Evolutionary conservation across 1,140 invertebrate genomes (phyloP), one percentile per base, ranked within the genome.

Genomic region (Heliconius eleuchia): DNA sequence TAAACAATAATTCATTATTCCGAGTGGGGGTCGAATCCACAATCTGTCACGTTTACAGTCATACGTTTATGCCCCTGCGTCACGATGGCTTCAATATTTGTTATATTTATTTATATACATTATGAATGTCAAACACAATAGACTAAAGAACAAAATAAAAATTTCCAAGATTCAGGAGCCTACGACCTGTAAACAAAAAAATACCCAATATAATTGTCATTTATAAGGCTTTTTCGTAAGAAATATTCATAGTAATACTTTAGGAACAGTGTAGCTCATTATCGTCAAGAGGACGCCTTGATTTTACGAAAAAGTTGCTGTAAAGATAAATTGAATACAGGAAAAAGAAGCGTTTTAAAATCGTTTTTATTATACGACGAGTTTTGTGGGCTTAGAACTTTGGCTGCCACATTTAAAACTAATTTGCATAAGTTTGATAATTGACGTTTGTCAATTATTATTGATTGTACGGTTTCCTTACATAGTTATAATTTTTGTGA

Each of bases 201-300:
- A 8, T 9, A 57, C n/a, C 19, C 8, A 60, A n/a, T 60, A 60
- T 60, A 60, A 46, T 60, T 60, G 55, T 23, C 55, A 60, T 60
- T 60, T 60, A 23, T 27, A 11, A 23, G 55, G n/a, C 55, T 60
- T 23, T 23, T 60, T 60, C 55, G 55, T 7, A 60, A 60, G 55
- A 23, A 60, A 23, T 60, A 60, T 60, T 60, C 9, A n/a, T 4
- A 23, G 55, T 60, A 60, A 60, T 60, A 60, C n/a, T 60, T 60
- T n/a, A 60, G 55, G 55, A 27, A 60, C 55, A 60, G 55, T 60
- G 55, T 60, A 60, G n/a, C 55, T 60, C 55, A 60, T 60, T 60
- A 60, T 60, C 55, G n/a, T 60, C 11, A 60, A 60, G 55, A 60
- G 52, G 19, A 42, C 8, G n/a, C 55, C 19, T 23, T 23, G n/a